These are phyloP conservation scores for Platycnemis pennipes DNA, from an alignment of 2,888 invertebrate species.

Conservation along the genomic window DNA sequence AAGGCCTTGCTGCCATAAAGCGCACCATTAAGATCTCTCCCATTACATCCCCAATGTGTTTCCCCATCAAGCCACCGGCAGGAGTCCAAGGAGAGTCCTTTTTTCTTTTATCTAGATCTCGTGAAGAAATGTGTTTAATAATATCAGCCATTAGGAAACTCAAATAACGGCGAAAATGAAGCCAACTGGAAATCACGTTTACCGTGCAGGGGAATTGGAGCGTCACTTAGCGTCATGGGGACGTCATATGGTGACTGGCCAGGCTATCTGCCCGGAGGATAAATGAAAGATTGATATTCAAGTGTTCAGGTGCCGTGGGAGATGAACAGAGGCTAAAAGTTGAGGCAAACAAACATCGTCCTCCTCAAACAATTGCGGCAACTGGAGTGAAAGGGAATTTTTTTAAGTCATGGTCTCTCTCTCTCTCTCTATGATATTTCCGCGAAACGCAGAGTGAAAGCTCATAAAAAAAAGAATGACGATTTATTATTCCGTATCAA, in stretches of 20 bases:
- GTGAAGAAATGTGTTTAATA: neutral
- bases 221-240: neutral
- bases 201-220: neutral
- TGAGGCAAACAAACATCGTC: neutral
- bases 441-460: neutral
- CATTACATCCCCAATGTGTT: neutral
- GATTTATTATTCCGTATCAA: neutral
- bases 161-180: neutral
- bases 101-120: neutral
- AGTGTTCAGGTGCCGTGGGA: neutral
- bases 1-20: neutral
- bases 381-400: slow-evolving; percentile 1
- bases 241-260: neutral
- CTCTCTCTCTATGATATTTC: neutral
- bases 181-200: neutral
- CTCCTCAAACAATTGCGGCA: neutral
- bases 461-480: neutral
- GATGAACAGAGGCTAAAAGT: neutral
- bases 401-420: neutral
- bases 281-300: neutral
- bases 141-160: neutral
- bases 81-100: neutral
- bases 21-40: neutral
- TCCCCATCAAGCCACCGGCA: neutral
- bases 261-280: neutral